phyloP scores from a whole-genome alignment of 2,888 invertebrate genomes.

The Drosophila neoperkinsi region DNA sequence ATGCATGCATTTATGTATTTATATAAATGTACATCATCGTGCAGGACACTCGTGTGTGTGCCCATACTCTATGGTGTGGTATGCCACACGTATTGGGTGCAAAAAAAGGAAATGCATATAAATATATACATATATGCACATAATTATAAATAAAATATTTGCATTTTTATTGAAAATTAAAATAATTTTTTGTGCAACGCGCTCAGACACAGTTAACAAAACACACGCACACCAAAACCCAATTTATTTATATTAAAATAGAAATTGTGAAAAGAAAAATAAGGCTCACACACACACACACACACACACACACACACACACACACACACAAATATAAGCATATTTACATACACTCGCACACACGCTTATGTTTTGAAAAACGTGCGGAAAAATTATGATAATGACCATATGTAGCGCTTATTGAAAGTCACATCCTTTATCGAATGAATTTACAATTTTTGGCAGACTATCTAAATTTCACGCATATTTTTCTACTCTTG shows the following conservation, averaged over 20 bases:
- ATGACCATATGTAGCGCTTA: neutral
- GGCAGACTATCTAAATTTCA: neutral
- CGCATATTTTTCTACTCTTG: neutral
- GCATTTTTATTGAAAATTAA: slow-evolving; percentile 78
- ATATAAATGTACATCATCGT: neutral
- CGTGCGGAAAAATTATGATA: neutral
- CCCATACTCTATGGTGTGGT: slow-evolving; percentile 9
- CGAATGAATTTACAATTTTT: neutral
- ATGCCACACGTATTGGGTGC: slow-evolving; percentile 43
- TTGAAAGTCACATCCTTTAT: neutral
- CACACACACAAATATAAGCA: neutral
- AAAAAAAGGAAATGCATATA: slow-evolving; percentile 8
- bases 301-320: neutral
- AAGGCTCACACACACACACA: slow-evolving; percentile 7
- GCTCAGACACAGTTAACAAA: slow-evolving; percentile 5
- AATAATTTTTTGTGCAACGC: slow-evolving; percentile 62
- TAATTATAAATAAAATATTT: slow-evolving; percentile 77
- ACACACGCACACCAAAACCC: slow-evolving; percentile 3
- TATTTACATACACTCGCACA: slow-evolving; percentile 16
- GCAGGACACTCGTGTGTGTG: neutral
- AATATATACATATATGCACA: slow-evolving; percentile 20
- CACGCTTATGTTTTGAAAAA: slow-evolving; percentile 10
- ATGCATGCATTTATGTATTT: neutral
- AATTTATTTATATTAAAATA: slow-evolving; percentile 46
- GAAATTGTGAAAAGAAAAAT: slow-evolving; percentile 41